A percentile compares a stretch with the other conserved stretches of the same genome.
phyloP scores from a whole-genome alignment of 2,888 invertebrate genomes.

The Cerastis leucographa region DNA sequence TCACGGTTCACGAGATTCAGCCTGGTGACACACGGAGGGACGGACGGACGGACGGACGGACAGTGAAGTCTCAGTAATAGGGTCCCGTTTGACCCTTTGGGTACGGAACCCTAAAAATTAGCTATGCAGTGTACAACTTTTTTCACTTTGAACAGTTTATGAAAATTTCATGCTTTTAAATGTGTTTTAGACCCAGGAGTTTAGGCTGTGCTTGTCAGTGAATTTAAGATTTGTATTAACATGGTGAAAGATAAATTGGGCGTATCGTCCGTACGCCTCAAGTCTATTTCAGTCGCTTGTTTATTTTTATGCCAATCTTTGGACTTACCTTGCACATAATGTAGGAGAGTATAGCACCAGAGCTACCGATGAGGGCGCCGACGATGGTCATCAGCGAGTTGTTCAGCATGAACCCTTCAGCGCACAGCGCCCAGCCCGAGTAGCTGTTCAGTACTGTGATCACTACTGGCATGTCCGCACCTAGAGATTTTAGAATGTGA shows the following conservation, averaged over 20 bases:
- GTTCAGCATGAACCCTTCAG: conserved; percentile 98
- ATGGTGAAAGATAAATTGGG: not conserved
- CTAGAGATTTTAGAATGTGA: conserved; percentile 79
- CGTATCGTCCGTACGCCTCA: not conserved
- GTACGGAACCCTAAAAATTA: too few species aligned
- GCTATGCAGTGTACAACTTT: not conserved
- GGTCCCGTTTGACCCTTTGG: too few species aligned
- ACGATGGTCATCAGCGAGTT: conserved; percentile 98
- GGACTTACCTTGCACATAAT: conserved; percentile 96
- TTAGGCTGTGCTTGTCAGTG: not conserved
- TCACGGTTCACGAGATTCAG: too few species aligned
- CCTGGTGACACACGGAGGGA: too few species aligned
- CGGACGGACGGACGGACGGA: too few species aligned
- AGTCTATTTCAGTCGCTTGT: not conserved
- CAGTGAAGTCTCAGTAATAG: too few species aligned
- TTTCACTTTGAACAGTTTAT: not conserved
- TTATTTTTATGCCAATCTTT: not conserved
- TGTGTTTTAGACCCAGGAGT: not conserved
- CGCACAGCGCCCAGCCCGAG: conserved; percentile 98
- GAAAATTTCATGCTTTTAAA: not conserved
- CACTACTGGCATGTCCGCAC: conserved; percentile 98
- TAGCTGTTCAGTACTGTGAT: conserved; percentile 98
- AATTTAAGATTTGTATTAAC: not conserved
- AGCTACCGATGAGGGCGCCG: conserved; percentile 97
- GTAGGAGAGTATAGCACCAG: conserved; percentile 97